Evolutionary conservation across 1,140 invertebrate species (phyloP).

Genomic region (Hyposmocoma kahamanoa): DNA sequence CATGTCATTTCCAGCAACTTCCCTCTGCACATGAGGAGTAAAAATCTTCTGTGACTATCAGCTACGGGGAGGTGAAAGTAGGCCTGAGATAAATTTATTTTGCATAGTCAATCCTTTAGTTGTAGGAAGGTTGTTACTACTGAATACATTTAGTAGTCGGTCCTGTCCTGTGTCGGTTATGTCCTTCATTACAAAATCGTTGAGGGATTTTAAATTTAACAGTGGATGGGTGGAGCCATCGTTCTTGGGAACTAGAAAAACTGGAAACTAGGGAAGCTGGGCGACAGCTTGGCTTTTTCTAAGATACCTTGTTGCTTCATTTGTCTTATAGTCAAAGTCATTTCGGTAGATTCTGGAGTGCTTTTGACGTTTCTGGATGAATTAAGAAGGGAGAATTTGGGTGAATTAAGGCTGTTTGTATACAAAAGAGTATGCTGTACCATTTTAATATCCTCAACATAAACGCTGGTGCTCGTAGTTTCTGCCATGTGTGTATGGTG

Average conservation of each 20-base stretch:
- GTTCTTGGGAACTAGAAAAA: constrained; percentile 25
- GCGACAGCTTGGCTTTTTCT: background rate
- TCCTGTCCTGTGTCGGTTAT: constrained; percentile 21
- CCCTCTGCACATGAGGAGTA: constrained; percentile 9
- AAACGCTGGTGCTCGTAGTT: background rate
- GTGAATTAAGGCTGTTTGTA: background rate
- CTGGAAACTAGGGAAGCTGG: constrained; percentile 30
- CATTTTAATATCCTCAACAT: background rate
- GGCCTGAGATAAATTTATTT: constrained; percentile 18
- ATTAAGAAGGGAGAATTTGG: background rate
- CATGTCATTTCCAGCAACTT: background rate
- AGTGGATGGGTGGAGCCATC: constrained; percentile 15
- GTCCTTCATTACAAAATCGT: constrained; percentile 18
- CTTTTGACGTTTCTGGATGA: background rate
- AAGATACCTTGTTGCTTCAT: background rate
- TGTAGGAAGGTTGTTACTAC: constrained; percentile 32
- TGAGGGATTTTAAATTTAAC: constrained; percentile 29
- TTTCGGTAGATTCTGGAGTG: background rate
- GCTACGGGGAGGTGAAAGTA: constrained; percentile 50
- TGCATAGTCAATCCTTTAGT: constrained; percentile 15
- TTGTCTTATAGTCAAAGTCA: background rate
- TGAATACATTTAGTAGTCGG: constrained; percentile 22
- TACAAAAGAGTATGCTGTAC: background rate
- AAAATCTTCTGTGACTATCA: constrained; percentile 11
- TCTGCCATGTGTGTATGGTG: background rate